Percentiles rank a stretch among this genome's conserved stretches.
Conservation (phyloP, 2,113 vertebrate species). For the Vimba vimba region DNA sequence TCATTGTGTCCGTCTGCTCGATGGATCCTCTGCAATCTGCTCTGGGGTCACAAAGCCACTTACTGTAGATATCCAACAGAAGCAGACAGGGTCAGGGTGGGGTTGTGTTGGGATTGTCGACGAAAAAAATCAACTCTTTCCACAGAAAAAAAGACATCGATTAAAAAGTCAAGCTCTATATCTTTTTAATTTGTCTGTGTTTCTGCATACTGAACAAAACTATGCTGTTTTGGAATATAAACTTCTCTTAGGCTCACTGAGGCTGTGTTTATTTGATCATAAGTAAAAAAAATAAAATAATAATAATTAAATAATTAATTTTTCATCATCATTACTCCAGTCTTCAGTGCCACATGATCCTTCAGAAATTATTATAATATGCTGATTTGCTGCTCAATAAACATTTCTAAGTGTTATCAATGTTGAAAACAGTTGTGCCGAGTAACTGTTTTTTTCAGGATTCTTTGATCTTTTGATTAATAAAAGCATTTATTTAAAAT, state of each 20-base stretch:
- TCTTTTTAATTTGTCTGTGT: background rate
- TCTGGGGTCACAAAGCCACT: slow-evolving; percentile 58
- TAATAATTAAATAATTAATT: no score
- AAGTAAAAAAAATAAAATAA: no score
- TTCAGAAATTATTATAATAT: background rate
- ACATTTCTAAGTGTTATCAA: background rate
- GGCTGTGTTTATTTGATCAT: background rate
- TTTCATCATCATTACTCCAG: background rate
- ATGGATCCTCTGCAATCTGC: slow-evolving; percentile 67
- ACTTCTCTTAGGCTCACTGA: background rate
- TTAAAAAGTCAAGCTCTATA: background rate
- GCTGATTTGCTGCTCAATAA: background rate
- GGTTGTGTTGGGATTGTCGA: background rate
- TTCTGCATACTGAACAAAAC: background rate
- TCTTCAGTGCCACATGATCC: background rate
- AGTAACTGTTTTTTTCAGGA: background rate
- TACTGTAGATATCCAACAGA: slow-evolving; percentile 57
- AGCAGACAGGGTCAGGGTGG: slow-evolving; percentile 21
- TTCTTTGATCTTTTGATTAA: background rate
- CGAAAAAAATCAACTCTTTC: slow-evolving; percentile 5
- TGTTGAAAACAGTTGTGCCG: background rate
- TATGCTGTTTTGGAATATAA: background rate
- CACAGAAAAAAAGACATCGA: background rate
- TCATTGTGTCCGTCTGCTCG: slow-evolving; percentile 70
- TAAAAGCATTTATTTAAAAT: background rate